These are phyloP conservation scores for Agrotis exclamationis DNA, from an alignment of 2,888 invertebrate species.

Conservation along the genomic window DNA sequence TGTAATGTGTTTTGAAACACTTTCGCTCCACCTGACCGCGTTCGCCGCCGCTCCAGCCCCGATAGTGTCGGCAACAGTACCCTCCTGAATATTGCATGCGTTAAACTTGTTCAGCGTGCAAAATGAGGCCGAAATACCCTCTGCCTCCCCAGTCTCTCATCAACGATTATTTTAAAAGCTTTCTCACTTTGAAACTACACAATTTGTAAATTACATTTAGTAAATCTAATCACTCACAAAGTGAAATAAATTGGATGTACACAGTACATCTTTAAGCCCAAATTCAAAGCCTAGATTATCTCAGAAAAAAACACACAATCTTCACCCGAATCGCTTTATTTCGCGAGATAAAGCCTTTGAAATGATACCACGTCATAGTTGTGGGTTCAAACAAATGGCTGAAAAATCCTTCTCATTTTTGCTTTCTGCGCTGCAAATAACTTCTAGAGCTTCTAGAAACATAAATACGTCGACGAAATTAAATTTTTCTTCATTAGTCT, in stretches of 20 bases:
- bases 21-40: constrained; percentile 48
- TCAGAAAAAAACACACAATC: constrained; percentile 27
- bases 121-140: constrained; percentile 57
- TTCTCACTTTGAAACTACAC: constrained; percentile 38
- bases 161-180: constrained; percentile 61
- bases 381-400: constrained; percentile 55
- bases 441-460: constrained; percentile 35
- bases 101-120: constrained; percentile 66
- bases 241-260: constrained; percentile 17
- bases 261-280: not conserved
- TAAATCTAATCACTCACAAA: constrained; percentile 8
- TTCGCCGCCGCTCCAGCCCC: constrained; percentile 33
- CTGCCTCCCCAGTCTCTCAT: constrained; percentile 30
- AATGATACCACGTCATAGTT: constrained; percentile 68
- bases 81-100: constrained; percentile 68
- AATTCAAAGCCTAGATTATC: constrained; percentile 24
- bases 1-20: constrained; percentile 44
- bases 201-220: constrained; percentile 31
- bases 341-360: constrained; percentile 59
- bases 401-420: constrained; percentile 58
- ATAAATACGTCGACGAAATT: constrained; percentile 52
- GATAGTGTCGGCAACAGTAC: constrained; percentile 58
- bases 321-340: constrained; percentile 43
- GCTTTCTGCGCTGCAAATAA: constrained; percentile 30
- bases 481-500: constrained; percentile 55